Evolutionary conservation across 2,113 vertebrate genomes (phyloP).

Genomic region (Pelecanus crispus): DNA sequence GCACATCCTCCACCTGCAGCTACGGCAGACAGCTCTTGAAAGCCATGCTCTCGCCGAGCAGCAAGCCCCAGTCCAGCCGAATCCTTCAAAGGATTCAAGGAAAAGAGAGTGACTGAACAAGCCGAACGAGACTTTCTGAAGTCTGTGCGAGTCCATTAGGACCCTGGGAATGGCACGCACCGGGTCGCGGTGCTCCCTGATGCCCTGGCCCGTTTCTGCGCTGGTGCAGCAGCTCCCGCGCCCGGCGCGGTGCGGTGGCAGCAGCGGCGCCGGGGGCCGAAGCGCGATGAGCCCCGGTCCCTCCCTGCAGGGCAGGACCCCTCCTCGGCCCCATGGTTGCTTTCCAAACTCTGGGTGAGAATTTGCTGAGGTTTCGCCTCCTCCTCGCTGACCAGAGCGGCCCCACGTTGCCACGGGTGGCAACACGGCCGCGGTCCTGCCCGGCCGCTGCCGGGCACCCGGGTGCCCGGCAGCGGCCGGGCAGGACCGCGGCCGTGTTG

Average conservation of each 20-base stretch:
- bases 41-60: background rate
- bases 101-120: background rate
- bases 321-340: background rate
- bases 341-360: background rate
- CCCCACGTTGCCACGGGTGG: fast-evolving
- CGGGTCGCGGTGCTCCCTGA: background rate
- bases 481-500: no score
- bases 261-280: background rate
- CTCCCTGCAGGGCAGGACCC: background rate
- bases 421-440: background rate
- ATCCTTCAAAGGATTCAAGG: background rate
- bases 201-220: fast-evolving
- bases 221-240: background rate
- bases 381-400: background rate
- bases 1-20: background rate
- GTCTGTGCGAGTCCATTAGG: fast-evolving
- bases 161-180: background rate
- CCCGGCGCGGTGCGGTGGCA: fast-evolving
- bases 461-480: background rate
- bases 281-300: fast-evolving
- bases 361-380: background rate
- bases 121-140: background rate
- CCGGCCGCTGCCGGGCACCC: fast-evolving
- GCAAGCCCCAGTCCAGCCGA: background rate
- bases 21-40: background rate